phyloP scores from a whole-genome alignment of 2,113 vertebrate genomes.

The Notechis scutatus region DNA sequence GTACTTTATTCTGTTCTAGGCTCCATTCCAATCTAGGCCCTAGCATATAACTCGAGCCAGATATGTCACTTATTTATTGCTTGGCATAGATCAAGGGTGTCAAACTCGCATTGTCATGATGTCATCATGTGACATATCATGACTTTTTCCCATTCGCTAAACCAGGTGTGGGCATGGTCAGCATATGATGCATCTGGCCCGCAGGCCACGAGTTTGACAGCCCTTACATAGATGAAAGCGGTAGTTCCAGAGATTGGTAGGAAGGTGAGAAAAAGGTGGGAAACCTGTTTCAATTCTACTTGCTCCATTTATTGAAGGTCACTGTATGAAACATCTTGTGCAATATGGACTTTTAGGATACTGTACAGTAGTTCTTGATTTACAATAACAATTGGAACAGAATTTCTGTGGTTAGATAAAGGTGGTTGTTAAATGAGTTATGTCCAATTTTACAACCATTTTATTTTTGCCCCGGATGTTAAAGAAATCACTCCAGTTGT shows the following conservation, averaged over 20 bases:
- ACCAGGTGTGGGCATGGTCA: too few relatives aligned
- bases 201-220: too few relatives aligned
- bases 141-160: too few relatives aligned
- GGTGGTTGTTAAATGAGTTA: not conserved
- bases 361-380: not conserved
- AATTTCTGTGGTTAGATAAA: not conserved
- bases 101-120: too few relatives aligned
- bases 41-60: not conserved
- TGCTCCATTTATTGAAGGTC: not conserved
- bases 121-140: too few relatives aligned
- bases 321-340: not conserved
- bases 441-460: not conserved
- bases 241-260: not conserved
- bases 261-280: not conserved
- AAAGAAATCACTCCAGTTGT: not conserved
- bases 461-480: not conserved
- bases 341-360: not conserved
- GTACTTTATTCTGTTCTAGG: not conserved
- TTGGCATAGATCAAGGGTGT: not conserved
- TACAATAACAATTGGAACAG: not conserved
- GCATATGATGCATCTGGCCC: too few relatives aligned
- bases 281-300: not conserved
- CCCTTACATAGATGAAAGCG: not conserved
- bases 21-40: not conserved
- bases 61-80: not conserved